Evolutionary conservation across 2,113 vertebrate genomes (phyloP).

Genomic region (Cheilinus undulatus): DNA sequence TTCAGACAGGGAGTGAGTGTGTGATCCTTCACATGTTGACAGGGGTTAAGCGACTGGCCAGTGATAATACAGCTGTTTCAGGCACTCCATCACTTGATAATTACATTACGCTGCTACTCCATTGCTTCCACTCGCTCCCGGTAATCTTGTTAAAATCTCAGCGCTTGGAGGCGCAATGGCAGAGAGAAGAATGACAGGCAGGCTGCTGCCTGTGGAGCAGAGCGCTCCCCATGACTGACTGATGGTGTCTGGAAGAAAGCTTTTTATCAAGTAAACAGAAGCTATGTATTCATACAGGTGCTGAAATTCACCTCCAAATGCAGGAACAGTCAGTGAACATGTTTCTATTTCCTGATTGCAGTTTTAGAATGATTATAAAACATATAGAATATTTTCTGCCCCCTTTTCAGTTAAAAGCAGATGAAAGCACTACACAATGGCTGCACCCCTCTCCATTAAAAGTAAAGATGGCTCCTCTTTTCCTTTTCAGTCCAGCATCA

Average conservation of each 20-base stretch:
- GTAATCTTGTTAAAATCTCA: conserved; percentile 80
- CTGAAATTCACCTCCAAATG: conserved; percentile 22
- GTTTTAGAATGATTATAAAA: neutral
- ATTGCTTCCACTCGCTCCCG: conserved; percentile 74
- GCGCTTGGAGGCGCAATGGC: conserved; percentile 77
- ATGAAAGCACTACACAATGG: conserved; percentile 26
- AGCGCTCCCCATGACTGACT: conserved; percentile 36
- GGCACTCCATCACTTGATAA: conserved; percentile 82
- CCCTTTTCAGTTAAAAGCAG: neutral
- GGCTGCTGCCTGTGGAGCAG: conserved; percentile 25
- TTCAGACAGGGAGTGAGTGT: conserved; percentile 8
- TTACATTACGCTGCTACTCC: conserved; percentile 77
- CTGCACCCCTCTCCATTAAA: conserved; percentile 27
- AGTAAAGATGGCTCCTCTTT: conserved; percentile 54
- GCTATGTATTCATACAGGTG: conserved; percentile 30
- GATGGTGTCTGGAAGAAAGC: conserved; percentile 45
- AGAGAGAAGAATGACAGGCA: conserved; percentile 66
- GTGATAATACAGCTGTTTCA: conserved; percentile 78
- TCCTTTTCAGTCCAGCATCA: neutral
- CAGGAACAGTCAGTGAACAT: conserved; percentile 4
- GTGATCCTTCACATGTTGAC: conserved; percentile 75
- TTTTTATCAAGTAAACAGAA: conserved; percentile 64
- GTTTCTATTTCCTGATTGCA: conserved; percentile 9
- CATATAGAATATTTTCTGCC: neutral
- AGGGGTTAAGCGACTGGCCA: conserved; percentile 79